Evolutionary conservation across 1,140 invertebrate genomes (phyloP).

Genomic region (Drosophila parabipectinata): DNA sequence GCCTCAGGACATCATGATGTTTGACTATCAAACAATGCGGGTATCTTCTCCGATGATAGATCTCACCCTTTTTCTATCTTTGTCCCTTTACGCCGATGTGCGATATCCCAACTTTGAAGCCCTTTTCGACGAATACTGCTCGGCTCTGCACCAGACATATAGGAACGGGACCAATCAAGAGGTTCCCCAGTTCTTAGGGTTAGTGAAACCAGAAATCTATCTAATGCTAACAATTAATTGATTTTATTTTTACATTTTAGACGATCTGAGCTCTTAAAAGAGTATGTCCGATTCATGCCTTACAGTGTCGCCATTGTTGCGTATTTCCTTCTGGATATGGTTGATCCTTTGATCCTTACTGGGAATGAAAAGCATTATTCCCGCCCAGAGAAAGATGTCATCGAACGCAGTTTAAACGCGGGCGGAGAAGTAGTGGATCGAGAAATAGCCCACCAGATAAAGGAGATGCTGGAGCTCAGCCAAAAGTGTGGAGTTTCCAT

Average conservation of each 20-base stretch:
- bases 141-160: constrained; percentile 47
- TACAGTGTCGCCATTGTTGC: constrained; percentile 41
- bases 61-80: constrained; percentile 56
- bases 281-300: constrained; percentile 67
- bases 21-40: constrained; percentile 79
- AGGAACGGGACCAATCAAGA: constrained; percentile 13
- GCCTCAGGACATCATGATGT: constrained; percentile 77
- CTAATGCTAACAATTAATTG: not conserved
- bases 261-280: constrained; percentile 54
- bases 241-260: constrained; percentile 16
- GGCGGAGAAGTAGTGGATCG: constrained; percentile 67
- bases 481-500: constrained; percentile 48
- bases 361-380: constrained; percentile 31
- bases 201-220: not conserved
- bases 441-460: constrained; percentile 68
- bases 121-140: constrained; percentile 71
- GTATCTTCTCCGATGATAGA: constrained; percentile 79
- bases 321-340: constrained; percentile 56
- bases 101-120: constrained; percentile 61
- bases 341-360: constrained; percentile 37
- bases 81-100: constrained; percentile 63
- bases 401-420: constrained; percentile 11
- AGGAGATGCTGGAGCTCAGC: constrained; percentile 66
- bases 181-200: constrained; percentile 66
- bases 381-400: constrained; percentile 34